phyloP scores from a whole-genome alignment of 2,113 vertebrate genomes.

The Daubentonia madagascariensis region DNA sequence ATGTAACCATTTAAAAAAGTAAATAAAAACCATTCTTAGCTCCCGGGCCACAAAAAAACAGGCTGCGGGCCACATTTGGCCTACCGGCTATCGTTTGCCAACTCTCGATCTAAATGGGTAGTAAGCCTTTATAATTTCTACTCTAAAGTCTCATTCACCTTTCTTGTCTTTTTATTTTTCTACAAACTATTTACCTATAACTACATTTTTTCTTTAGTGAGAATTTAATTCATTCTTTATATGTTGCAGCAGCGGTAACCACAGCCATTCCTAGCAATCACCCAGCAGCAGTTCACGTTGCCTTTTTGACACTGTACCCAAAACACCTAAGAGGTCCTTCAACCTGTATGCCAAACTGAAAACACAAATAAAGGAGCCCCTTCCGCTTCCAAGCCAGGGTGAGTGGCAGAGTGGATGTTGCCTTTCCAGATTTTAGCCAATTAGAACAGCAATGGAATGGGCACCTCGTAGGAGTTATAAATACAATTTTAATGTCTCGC shows the following conservation, averaged over 20 bases:
- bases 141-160: background rate
- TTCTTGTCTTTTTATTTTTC: conserved; percentile 30
- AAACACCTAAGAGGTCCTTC: background rate
- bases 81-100: background rate
- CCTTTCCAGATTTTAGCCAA: background rate
- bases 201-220: background rate
- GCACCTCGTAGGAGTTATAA: background rate
- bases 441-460: background rate
- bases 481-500: background rate
- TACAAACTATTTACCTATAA: background rate
- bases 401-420: background rate
- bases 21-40: conserved; percentile 15
- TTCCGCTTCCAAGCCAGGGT: background rate
- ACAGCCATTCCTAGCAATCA: background rate
- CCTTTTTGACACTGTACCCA: background rate
- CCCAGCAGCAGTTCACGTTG: background rate
- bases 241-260: background rate
- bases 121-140: background rate
- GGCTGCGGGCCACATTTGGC: background rate
- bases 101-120: background rate
- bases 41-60: background rate
- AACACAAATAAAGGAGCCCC: background rate
- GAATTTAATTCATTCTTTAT: background rate
- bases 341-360: background rate
- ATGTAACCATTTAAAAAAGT: background rate